Conservation (phyloP, 2,888 invertebrate species). For the Pseudolycoriella hygida region DNA sequence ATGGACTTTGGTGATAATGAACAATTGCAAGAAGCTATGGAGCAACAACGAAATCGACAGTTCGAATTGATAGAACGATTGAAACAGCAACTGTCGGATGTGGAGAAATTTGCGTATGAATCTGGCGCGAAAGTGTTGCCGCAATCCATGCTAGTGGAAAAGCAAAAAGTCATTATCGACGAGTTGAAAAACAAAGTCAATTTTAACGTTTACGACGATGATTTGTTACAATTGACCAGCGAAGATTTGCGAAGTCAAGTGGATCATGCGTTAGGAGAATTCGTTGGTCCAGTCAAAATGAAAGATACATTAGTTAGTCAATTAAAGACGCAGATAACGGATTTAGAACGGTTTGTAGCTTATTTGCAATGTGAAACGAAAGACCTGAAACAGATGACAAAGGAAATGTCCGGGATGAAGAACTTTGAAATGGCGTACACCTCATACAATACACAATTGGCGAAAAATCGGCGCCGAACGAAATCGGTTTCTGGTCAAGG, state of each 20-base stretch:
- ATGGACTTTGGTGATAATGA: constrained; percentile 23
- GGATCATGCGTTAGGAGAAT: constrained; percentile 74
- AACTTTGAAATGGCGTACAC: constrained; percentile 2
- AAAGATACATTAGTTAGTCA: constrained; percentile 93
- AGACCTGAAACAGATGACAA: constrained; percentile 10
- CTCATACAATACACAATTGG: constrained; percentile 4
- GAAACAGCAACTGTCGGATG: constrained; percentile 78
- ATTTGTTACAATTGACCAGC: constrained; percentile 48
- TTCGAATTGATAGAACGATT: constrained; percentile 74
- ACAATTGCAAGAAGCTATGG: not conserved
- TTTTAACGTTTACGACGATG: constrained; percentile 67
- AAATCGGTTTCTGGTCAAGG: not conserved
- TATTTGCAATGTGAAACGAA: constrained; percentile 72
- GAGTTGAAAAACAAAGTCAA: constrained; percentile 73
- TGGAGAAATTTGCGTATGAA: constrained; percentile 70
- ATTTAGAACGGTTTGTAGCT: constrained; percentile 91
- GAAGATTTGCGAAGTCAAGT: constrained; percentile 79
- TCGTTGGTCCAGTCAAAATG: constrained; percentile 85
- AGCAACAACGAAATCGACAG: constrained; percentile 44
- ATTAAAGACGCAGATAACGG: constrained; percentile 90
- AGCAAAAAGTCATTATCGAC: constrained; percentile 80
- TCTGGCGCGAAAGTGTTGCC: constrained; percentile 49
- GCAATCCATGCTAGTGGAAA: constrained; percentile 62
- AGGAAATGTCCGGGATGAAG: not conserved
- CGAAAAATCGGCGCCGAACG: constrained; percentile 10